Conservation (phyloP, 2,888 invertebrate species). For the Archips xylosteana region DNA sequence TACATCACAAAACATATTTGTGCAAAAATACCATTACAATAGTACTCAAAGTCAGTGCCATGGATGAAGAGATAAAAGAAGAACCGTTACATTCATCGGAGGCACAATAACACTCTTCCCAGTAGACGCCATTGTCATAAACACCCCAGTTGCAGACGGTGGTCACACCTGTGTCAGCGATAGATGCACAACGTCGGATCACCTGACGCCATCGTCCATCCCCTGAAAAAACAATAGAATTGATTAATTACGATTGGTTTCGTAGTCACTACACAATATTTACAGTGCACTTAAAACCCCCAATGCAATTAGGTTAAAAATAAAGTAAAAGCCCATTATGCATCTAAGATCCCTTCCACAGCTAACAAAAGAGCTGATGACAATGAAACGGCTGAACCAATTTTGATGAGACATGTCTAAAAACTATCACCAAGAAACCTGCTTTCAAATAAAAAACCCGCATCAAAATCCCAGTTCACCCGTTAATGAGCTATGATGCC, state of each 20-base stretch:
- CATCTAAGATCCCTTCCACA: no score
- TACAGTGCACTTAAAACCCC: no score
- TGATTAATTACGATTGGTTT: background rate
- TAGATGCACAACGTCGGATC: slow-evolving; percentile 94
- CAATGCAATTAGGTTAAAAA: no score
- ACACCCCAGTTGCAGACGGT: slow-evolving; percentile 99
- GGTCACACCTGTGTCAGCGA: slow-evolving; percentile 95
- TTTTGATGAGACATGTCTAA: no score
- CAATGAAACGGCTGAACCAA: no score
- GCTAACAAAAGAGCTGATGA: no score
- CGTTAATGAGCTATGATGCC: no score
- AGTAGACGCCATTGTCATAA: slow-evolving; percentile 96
- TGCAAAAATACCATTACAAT: slow-evolving; percentile 41
- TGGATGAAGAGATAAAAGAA: slow-evolving; percentile 55
- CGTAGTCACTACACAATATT: background rate
- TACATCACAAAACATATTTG: slow-evolving; percentile 42
- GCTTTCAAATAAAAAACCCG: no score
- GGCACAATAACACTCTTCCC: slow-evolving; percentile 98
- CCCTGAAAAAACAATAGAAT: slow-evolving; percentile 85
- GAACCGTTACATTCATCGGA: slow-evolving; percentile 93
- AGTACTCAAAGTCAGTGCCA: slow-evolving; percentile 52
- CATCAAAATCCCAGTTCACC: no score
- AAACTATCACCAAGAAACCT: no score
- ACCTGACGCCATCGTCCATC: slow-evolving; percentile 98
- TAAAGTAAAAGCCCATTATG: no score